Evolutionary conservation across 2,797 vertebrate genomes (phyloP), one percentile per base, ranked within the genome.

Genomic region (Molossus alvarezi): DNA sequence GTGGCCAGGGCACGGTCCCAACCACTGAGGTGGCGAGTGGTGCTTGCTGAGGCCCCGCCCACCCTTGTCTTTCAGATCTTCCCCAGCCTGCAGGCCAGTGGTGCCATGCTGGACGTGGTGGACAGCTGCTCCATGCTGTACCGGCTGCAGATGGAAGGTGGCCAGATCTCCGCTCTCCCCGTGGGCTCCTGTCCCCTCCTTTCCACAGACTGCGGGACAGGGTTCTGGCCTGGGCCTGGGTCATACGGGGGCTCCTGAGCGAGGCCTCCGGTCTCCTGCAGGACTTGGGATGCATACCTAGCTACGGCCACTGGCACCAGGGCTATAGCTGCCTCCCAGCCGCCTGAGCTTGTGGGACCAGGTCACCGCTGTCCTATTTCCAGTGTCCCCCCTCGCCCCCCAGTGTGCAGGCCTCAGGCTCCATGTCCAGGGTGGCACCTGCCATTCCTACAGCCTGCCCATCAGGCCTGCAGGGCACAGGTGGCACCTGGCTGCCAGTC

Each of bases 101-200:
- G 99, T 41, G 97, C 98, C 55, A 99, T 99, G 99, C 96, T 99
- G 98, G 99, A 99, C 95, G 25, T 98, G 0, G 99, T 99, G 6
- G 99, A 99, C 73, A 98, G 97, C 96, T 98, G 98, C 76, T 99
- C 99, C 0, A 97, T 99, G 98, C 99, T 99, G 18, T 99, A 98
- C 98, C 99, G 99, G 83, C 98, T 99, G 90, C 99, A 99, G 93
- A 98, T 99, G 99, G 99, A 99, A 98, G 99, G 99, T 99, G 98
- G 53, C 60, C 9, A 0, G 0, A 0, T 12, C 83, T 37, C 69
- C 2, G 21, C 69, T 21, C 25, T 33, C 58, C 45, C 25, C 17
- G 0, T 0, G 1, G 9, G 2, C 1, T 0, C 15, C 9, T 21
- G 0, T 1, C n/a, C 75, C 58, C 27, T 15, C 17, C 25, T 20